Evolutionary conservation across 2,113 vertebrate species (phyloP), one percentile per base, ranked within the genome.

Genomic region (Phrynosoma blainvillii): DNA sequence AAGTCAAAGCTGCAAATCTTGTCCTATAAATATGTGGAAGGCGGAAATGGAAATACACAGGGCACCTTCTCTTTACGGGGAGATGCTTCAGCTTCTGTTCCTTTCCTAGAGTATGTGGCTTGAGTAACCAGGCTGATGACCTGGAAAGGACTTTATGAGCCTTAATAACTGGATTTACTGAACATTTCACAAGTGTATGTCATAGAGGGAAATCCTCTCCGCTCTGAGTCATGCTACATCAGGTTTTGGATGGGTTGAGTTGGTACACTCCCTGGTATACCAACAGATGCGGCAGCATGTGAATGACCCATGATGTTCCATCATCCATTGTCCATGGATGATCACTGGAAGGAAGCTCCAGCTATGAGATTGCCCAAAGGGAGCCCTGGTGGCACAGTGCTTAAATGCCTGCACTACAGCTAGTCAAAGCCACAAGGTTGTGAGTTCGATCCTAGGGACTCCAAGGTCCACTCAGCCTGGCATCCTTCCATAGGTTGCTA

Each of bases 91-190:
- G 0, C 0, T 1, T 76, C 84, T 0, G 0, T 0, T 47, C 25
- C 42, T 0, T 59, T 88, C 87, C 87, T 86, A 0, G 0, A 88
- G 65, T 0, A 6, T 0, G 0, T 0, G 79, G 40, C 27, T 86
- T 80, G 74, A 18, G 84, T 2, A 8, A 1, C 86, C 88, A 13
- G 0, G 73, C 16, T 62, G 1, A 11, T 66, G 1, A 73, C 1
- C 91, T 90, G 87, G 79, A 80, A 78, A 90, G 87, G 83, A 32
- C 3, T 93, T 93, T 76, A 7, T 18, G 70, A 32, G 86, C 32
- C 1, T 0, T 40, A 27, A 89, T 82, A 90, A 54, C 42, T 52
- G 84, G 87, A 0, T 71, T 91, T n/a, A 76, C 68, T 23, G 0
- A 70, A 75, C 79, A 27, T 86, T 83, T 83, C 90, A 70, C 91